Evolutionary conservation across 2,113 vertebrate genomes (phyloP), one percentile per base, ranked within the genome.

Genomic region (Caloenas nicobarica): DNA sequence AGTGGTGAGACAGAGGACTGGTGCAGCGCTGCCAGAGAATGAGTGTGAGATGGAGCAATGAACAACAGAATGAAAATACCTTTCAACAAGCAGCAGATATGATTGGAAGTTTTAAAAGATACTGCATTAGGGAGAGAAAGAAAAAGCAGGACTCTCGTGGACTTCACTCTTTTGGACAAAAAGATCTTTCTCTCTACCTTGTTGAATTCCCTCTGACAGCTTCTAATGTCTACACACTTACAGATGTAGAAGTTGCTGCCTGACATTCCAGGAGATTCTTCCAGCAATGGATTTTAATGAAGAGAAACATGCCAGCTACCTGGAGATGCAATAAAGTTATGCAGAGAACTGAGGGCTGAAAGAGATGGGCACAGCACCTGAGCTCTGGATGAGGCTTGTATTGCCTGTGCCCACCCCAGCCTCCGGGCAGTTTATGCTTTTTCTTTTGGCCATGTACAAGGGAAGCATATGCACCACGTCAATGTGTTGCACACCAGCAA

Each of bases 101-200:
- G 74, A 26, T 0, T 78, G 40, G 25, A 86, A 89, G n/a, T 56
- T 74, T 72, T 81, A 73, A 83, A 68, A 73, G 15, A 46, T 60
- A 40, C 2, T 17, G 8, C 3, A 13, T 9, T 2, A 3, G 7
- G 2, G 1, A 12, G 15, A 71, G 42, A 71, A 89, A 53, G 11
- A 7, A 70, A 69, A 70, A 70, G 19, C 10, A 26, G 29, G 19
- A 84, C 19, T 26, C 44, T 46, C 24, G 23, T 0, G 3, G 16
- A 81, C 48, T 73, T 81, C 29, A 65, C 28, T 51, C 7, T 64
- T 82, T 93, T 11, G 51, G 36, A 38, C 24, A 61, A 82, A 60
- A 48, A 46, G 21, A 26, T 14, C 9, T 13, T 22, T 6, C 13
- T 44, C 56, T 77, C 69, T 8, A 51, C 18, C 17, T 22, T 1